Conservation (phyloP, 2,797 vertebrate species). For the Ptychadena robeensis region DNA sequence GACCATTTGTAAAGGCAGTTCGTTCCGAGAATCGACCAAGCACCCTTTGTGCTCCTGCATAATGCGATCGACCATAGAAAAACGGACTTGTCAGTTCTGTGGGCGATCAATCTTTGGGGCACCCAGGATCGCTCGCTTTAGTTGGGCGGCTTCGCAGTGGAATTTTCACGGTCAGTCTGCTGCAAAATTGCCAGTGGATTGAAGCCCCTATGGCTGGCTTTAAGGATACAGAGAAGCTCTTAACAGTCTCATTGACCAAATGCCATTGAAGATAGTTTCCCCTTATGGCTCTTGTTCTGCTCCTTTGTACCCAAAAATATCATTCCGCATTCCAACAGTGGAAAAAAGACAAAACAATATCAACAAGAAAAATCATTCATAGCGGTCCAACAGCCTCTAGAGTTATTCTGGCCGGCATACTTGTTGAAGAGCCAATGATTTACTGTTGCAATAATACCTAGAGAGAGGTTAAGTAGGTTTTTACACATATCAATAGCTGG, state of each 20-base stretch:
- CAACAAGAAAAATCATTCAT: neutral
- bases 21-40: too few relatives aligned
- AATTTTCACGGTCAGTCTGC: too few relatives aligned
- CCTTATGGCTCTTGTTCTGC: neutral
- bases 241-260: too few relatives aligned
- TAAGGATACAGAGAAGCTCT: neutral
- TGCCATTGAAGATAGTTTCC: neutral
- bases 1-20: too few relatives aligned
- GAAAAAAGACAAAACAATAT: conserved; percentile 4
- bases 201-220: too few relatives aligned
- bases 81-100: too few relatives aligned
- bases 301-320: neutral
- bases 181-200: too few relatives aligned
- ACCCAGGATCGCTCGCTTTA: too few relatives aligned
- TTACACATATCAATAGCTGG: neutral
- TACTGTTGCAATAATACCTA: neutral
- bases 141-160: too few relatives aligned
- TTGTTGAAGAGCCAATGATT: conserved; percentile 21
- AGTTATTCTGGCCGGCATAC: neutral
- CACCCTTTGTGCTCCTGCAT: too few relatives aligned
- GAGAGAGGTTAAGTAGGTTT: neutral
- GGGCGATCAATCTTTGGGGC: too few relatives aligned
- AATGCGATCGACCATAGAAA: too few relatives aligned
- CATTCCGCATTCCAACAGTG: neutral
- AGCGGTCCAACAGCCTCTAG: neutral